phyloP scores from a whole-genome alignment of 2,113 vertebrate species.

The Corythornis madagascariensis region DNA sequence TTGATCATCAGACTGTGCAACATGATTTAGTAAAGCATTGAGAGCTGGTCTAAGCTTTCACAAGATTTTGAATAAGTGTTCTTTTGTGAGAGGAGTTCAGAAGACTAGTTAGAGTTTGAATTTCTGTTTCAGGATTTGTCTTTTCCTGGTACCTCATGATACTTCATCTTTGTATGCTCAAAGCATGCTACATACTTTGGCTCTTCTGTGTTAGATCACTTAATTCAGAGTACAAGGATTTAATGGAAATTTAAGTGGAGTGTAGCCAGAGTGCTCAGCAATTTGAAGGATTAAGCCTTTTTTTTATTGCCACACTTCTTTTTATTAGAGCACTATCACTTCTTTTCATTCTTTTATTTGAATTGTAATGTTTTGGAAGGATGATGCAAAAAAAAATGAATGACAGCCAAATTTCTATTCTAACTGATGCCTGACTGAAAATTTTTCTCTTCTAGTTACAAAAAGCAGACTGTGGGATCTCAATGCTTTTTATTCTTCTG shows the following conservation, averaged over 20 bases:
- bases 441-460: neutral
- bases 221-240: neutral
- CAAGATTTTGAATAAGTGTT: neutral
- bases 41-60: neutral
- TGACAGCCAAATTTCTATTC: neutral
- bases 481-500: neutral
- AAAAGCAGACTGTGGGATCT: neutral
- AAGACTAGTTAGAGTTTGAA: neutral
- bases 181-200: neutral
- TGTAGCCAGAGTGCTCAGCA: neutral
- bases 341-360: neutral
- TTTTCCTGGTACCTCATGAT: neutral
- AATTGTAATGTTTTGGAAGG: neutral
- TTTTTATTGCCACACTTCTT: neutral
- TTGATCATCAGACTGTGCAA: neutral
- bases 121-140: neutral
- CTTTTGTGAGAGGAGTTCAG: neutral
- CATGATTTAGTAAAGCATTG: neutral
- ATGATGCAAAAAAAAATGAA: neutral
- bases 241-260: neutral
- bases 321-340: neutral
- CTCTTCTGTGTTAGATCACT: neutral
- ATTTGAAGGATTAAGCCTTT: conserved; percentile 4
- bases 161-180: neutral
- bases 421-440: neutral